Evolutionary conservation across 2,888 invertebrate genomes (phyloP).

Genomic region (Zygaena filipendulae): DNA sequence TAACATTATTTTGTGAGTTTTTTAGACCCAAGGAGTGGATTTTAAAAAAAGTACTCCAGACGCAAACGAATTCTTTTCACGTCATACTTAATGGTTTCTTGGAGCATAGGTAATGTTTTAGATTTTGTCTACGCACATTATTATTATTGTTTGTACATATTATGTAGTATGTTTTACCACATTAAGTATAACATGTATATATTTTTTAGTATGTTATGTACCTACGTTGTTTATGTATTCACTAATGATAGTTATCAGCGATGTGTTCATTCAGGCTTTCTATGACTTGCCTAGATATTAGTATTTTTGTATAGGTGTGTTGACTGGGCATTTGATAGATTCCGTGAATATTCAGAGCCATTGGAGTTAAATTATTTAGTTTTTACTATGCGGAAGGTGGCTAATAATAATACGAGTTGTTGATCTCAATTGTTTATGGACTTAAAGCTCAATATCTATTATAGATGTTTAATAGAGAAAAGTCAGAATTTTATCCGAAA

Average conservation of each 20-base stretch:
- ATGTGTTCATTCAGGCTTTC: slow-evolving; percentile 41
- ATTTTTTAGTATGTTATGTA: no score
- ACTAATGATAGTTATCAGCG: slow-evolving; percentile 27
- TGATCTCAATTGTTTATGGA: slow-evolving; percentile 64
- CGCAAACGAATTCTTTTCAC: no score
- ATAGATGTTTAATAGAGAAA: slow-evolving; percentile 42
- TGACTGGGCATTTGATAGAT: slow-evolving; percentile 29
- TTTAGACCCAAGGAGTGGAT: no score
- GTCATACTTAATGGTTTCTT: no score
- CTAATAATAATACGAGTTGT: slow-evolving; percentile 46
- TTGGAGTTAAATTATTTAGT: slow-evolving; percentile 27
- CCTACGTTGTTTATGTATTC: no score
- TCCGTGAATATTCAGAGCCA: slow-evolving; percentile 26
- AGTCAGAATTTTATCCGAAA: slow-evolving; percentile 39
- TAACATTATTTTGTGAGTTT: no score
- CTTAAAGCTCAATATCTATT: slow-evolving; percentile 63
- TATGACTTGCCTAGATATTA: slow-evolving; percentile 34
- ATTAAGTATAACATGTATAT: no score
- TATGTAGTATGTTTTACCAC: no score
- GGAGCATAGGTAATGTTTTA: no score
- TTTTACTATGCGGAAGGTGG: slow-evolving; percentile 19
- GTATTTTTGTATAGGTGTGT: slow-evolving; percentile 21
- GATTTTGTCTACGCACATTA: no score
- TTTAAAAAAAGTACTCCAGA: no score
- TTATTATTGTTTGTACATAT: no score